Conservation (phyloP, 2,888 invertebrate genomes). For the Invenusta paracnida region DNA sequence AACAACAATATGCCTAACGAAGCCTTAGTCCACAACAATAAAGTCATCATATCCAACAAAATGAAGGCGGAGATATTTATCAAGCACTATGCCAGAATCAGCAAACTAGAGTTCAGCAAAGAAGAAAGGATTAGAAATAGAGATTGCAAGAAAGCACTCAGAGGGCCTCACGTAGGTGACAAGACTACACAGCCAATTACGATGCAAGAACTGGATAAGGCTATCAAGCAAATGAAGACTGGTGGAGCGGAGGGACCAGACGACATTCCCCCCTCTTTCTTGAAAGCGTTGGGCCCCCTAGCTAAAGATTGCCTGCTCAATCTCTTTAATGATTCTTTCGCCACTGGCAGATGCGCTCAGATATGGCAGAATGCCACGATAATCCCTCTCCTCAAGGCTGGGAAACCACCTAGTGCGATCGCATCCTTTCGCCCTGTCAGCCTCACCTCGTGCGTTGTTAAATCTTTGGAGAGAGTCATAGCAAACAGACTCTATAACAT, state of each 20-base stretch:
- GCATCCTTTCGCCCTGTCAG: neutral
- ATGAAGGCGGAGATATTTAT: neutral
- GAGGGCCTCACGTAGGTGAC: slow-evolving; percentile 6
- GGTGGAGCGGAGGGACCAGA: neutral
- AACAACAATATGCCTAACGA: neutral
- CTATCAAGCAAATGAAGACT: neutral
- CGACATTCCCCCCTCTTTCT: neutral
- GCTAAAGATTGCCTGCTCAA: neutral
- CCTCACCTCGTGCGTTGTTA: neutral
- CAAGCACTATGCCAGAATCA: slow-evolving; percentile 1
- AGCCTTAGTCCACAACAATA: neutral
- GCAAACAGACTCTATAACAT: neutral
- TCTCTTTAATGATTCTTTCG: neutral
- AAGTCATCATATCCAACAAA: neutral
- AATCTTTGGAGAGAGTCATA: slow-evolving; percentile 1
- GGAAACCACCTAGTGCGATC: neutral
- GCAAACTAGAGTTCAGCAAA: neutral
- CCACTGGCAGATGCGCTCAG: neutral
- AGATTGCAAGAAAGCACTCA: neutral
- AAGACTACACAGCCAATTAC: neutral
- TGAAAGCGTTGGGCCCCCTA: neutral
- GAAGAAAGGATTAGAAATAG: neutral
- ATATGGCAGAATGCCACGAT: neutral
- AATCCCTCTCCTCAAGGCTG: neutral
- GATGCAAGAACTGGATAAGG: neutral